A percentile compares a stretch with the other conserved stretches of the same genome.
phyloP scores from a whole-genome alignment of 2,113 vertebrate species.

The Albula glossodonta region DNA sequence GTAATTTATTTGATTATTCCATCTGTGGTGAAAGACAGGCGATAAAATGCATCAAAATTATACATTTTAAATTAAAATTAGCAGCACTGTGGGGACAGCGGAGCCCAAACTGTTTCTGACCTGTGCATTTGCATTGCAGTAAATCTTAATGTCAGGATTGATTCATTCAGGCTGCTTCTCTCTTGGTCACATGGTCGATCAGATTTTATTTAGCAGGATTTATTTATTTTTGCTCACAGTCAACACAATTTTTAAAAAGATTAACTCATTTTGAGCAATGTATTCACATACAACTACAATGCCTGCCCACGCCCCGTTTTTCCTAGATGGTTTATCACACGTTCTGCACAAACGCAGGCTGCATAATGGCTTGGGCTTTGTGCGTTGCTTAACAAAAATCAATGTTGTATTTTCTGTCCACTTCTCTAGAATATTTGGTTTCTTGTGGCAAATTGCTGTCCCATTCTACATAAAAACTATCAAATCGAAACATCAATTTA shows the following conservation, averaged over 20 bases:
- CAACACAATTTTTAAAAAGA: background rate
- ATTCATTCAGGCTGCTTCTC: background rate
- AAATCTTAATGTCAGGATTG: no score
- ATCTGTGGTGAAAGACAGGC: no score
- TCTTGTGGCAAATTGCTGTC: constrained; percentile 75
- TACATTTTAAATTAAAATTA: background rate
- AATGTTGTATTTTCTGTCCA: constrained; percentile 30
- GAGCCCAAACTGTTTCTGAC: background rate
- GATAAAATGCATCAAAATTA: no score
- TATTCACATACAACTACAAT: background rate
- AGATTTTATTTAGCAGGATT: no score
- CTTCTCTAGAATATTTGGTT: constrained; percentile 74
- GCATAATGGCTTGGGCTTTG: constrained; percentile 18
- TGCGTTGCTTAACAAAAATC: constrained; percentile 21
- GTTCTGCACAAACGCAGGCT: background rate
- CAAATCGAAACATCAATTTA: constrained; percentile 78
- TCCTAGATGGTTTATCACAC: constrained; percentile 10
- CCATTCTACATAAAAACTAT: constrained; percentile 58
- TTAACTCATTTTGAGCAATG: background rate
- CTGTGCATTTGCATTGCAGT: no score
- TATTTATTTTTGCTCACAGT: background rate
- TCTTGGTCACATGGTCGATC: background rate
- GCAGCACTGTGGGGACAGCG: background rate
- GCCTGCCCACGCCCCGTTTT: background rate
- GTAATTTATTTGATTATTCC: no score